Base-by-base conservation (phyloP, 1,140 invertebrate genomes). In the Plutomurus gul region DNA sequence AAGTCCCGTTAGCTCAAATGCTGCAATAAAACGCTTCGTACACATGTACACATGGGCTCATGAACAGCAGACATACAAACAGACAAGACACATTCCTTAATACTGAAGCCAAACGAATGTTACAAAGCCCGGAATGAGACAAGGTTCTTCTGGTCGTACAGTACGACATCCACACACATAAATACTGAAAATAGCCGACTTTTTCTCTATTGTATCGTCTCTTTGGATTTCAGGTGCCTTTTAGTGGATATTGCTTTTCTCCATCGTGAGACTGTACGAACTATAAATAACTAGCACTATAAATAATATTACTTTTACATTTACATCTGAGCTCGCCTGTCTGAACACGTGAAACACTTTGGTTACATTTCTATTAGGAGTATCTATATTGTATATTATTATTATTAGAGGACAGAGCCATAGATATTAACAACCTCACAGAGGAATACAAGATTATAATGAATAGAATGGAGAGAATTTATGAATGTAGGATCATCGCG, bases 141-240 rank as follows among this genome's bases (percentile, higher is more conserved):
- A 33, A 65, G 27, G 27, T 65, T 27, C 10, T 43, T n/a, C 11
- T n/a, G 39, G 10, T 13, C 39, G n/a, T 13, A 43, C 7, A 8
- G 39, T 65, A 30, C 56, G n/a, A n/a, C n/a, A 65, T 65, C 56
- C 56, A 65, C 36, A 65, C 16, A 65, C 30, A 65, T 65, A n/a
- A 43, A n/a, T 43, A 8, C 2, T 33, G 30, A 11, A 65, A 65
- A 65, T n/a, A 65, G 27, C 27, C 56, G 56, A 30, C 56, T 65
- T 65, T 65, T 60, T 56, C 25, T 56, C 16, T 16, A 47, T 56
- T 30, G 3, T 33, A 18, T 51, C 47, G 4, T 11, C 20, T 65
- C 16, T n/a, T 65, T 60, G 27, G 16, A 13, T 65, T 27, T 16
- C 27, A 43, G 39, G 39, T 43, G 11, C 10, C 39, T 43, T 43